These are phyloP conservation scores for Holotrichia oblita DNA, from an alignment of 1,140 invertebrate genomes.

Conservation along the genomic window DNA sequence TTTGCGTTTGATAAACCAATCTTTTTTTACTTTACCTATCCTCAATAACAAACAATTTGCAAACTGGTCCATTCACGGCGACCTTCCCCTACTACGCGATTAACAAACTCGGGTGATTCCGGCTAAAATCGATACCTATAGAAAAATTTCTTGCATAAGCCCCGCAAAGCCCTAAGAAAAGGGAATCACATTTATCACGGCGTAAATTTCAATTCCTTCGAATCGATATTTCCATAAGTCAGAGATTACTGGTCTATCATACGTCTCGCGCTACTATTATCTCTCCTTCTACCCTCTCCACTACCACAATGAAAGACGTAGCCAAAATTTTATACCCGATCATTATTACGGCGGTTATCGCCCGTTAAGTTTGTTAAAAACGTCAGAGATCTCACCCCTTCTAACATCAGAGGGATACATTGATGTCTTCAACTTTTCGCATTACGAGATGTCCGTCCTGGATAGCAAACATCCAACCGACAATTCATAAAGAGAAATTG, in stretches of 20 bases:
- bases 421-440: neutral
- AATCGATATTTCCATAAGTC: constrained; percentile 1
- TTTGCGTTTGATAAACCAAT: too few relatives aligned
- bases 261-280: neutral
- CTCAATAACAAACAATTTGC: too few relatives aligned
- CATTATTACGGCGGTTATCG: constrained; percentile 4
- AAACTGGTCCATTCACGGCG: too few relatives aligned
- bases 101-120: too few relatives aligned
- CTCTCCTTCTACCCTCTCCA: neutral
- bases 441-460: neutral
- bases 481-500: constrained; percentile 9
- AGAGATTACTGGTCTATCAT: neutral
- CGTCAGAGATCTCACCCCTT: neutral
- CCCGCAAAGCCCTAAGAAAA: neutral
- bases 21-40: too few relatives aligned
- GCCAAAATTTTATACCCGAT: neutral
- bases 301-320: neutral
- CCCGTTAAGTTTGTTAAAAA: neutral
- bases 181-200: neutral
- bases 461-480: neutral
- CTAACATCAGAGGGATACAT: neutral
- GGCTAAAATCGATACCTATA: too few relatives aligned
- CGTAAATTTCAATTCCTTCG: neutral
- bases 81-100: too few relatives aligned
- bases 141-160: too few relatives aligned